These are phyloP conservation scores for Drosophila repleta DNA, from an alignment of 1,140 invertebrate species.

Conservation along the genomic window DNA sequence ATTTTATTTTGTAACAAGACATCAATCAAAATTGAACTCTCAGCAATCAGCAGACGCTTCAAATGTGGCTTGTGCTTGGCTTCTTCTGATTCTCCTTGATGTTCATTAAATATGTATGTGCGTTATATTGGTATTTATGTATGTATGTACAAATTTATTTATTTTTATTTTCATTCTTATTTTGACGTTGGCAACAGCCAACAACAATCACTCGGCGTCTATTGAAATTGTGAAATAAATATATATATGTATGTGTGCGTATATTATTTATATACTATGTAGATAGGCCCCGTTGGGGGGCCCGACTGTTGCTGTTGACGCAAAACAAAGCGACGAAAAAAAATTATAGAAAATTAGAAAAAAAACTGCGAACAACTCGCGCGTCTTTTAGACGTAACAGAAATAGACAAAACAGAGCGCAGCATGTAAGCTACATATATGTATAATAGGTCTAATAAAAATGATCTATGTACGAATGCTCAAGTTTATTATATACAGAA, in stretches of 20 bases:
- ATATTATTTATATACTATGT: conserved; percentile 15
- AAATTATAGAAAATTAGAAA: conserved; percentile 1
- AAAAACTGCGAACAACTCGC: conserved; percentile 16
- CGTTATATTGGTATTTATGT: conserved; percentile 8
- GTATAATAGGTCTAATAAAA: conserved; percentile 6
- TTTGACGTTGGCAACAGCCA: conserved; percentile 67
- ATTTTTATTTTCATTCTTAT: conserved; percentile 40
- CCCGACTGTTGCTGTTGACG: conserved; percentile 59
- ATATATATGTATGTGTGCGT: conserved; percentile 8
- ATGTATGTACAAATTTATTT: conserved; percentile 23
- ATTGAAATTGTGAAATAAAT: conserved; percentile 40
- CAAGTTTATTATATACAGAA: background rate
- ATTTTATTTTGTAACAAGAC: conserved; percentile 31
- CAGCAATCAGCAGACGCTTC: conserved; percentile 52
- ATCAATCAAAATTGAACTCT: conserved; percentile 75
- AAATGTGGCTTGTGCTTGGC: conserved; percentile 11
- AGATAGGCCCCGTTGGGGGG: conserved; percentile 53
- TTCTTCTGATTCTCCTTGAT: background rate
- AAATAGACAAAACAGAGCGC: conserved; percentile 35
- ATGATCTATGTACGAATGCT: background rate
- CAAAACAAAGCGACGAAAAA: conserved; percentile 44
- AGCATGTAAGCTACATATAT: conserved; percentile 2
- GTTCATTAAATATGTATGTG: background rate
- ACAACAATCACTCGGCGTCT: conserved; percentile 35
- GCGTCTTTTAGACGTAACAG: conserved; percentile 17